Conservation (phyloP, 2,888 invertebrate species). For the Nasonovia ribisnigri region DNA sequence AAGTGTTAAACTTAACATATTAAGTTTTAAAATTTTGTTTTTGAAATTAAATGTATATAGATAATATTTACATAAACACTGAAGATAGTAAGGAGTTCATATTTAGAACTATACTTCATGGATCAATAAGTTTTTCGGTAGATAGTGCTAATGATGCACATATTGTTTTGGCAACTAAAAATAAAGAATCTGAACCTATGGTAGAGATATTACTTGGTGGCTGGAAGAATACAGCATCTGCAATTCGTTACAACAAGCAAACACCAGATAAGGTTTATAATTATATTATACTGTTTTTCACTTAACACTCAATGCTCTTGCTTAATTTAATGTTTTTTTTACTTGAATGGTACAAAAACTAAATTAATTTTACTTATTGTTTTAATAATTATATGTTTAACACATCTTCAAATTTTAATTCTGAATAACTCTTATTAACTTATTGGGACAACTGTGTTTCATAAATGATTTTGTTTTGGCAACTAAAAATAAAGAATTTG, state of each 20-base stretch:
- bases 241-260: conserved; percentile 82
- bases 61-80: conserved; percentile 61
- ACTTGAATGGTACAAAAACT: background rate
- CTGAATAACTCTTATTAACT: conserved; percentile 12
- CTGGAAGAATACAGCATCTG: conserved; percentile 87
- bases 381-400: background rate
- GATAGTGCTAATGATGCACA: conserved; percentile 81
- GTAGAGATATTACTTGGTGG: conserved; percentile 91
- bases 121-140: conserved; percentile 71
- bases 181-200: conserved; percentile 82
- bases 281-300: background rate
- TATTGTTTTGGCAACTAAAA: conserved; percentile 81
- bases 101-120: conserved; percentile 54
- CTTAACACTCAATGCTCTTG: background rate
- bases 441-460: background rate
- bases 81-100: conserved; percentile 51
- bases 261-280: conserved; percentile 80
- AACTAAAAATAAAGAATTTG: conserved; percentile 77
- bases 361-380: background rate
- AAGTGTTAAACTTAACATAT: background rate
- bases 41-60: conserved; percentile 27
- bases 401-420: background rate
- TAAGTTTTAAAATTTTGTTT: background rate
- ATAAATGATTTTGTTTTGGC: conserved; percentile 77
- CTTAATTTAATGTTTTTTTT: background rate